Conservation (phyloP, 2,113 vertebrate species). For the Thryonomys swinderianus region DNA sequence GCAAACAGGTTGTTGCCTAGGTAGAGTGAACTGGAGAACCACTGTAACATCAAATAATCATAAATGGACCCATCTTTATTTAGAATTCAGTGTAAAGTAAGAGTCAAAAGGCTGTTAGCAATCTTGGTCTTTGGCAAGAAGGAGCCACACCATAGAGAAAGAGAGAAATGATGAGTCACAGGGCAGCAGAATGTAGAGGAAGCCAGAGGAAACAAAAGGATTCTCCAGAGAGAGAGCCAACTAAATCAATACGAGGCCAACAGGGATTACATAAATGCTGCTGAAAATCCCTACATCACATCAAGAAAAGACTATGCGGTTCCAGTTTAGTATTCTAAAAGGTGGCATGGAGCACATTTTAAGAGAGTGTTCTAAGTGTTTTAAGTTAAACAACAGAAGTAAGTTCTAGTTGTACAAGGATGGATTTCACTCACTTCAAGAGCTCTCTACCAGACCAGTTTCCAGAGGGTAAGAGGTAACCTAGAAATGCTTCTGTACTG, state of each 20-base stretch:
- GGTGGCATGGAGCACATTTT: neutral
- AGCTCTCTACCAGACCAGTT: neutral
- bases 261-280: neutral
- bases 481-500: conserved; percentile 7
- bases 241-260: neutral
- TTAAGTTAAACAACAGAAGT: neutral
- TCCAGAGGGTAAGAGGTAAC: neutral
- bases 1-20: neutral
- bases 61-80: neutral
- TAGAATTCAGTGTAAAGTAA: neutral
- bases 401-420: neutral
- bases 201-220: neutral
- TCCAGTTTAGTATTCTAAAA: neutral
- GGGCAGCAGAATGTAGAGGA: too few species aligned
- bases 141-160: neutral
- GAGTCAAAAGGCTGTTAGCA: neutral
- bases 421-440: neutral
- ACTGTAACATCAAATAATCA: neutral
- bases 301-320: neutral
- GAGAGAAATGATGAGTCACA: neutral
- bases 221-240: too few species aligned
- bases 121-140: neutral
- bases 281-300: neutral
- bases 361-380: neutral
- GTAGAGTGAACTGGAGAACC: neutral